Base-by-base conservation (phyloP, 1,140 invertebrate species). In the Cardiocondyla obscurior region DNA sequence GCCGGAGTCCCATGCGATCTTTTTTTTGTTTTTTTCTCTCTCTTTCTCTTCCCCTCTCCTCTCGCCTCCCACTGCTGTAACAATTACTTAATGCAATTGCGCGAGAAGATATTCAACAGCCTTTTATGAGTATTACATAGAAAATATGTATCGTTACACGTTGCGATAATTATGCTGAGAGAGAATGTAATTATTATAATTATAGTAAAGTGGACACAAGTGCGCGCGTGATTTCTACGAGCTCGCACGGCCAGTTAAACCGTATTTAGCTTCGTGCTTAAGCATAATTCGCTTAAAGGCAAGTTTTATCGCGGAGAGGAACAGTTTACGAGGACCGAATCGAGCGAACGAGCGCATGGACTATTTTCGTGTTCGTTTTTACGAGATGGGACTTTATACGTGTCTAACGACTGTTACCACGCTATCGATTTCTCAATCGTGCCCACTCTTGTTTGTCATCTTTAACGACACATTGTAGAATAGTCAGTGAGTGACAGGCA, bases 401-500 rank as follows among this genome's bases (percentile, higher is more conserved):
- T n/a, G 39, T 64, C 19, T 36, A 76, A 76, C 58, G 57, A 76
- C 4, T 19, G 42, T 42, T n/a, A 25, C 42, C 19, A 8, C 57
- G 14, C n/a, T 76, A 76, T 76, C 73, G 73, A 76, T 76, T 76
- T 64, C 28, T 22, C 57, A 64, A 76, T 76, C 30, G 42, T 25
- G n/a, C 42, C 19, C 19, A 76, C 46, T 76, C 58, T 51, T 49
- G n/a, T 62, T 76, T 76, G 73, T 62, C 72, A 76, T 74, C 36
- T 74, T 60, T 74, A 44, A 74, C 70, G 36, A 74, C 36, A 74
- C 36, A 44, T 19, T 14, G 53, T 62, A 12, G 58, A 62, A 42
- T 62, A 62, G 33, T 10, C 58, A n/a, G 58, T 30, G 53, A 74
- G 25, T 33, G 53, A 60, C 36, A 42, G 22, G 30, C 12, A 22